These are phyloP conservation scores for Brachyptera putata DNA, from an alignment of 2,888 invertebrate genomes.

Conservation along the genomic window DNA sequence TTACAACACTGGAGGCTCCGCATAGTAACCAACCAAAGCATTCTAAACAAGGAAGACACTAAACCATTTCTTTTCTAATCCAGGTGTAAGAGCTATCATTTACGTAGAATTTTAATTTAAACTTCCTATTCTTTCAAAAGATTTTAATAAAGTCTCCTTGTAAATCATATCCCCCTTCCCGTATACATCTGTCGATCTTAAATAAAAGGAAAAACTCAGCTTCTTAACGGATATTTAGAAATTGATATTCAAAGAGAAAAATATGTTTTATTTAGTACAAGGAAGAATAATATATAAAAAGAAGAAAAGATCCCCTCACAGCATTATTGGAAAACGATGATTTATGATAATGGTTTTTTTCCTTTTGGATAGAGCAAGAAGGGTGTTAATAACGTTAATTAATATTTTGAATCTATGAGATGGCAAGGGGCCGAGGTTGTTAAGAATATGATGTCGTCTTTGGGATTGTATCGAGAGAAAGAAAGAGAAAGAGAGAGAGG, in stretches of 20 bases:
- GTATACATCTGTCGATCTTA: background rate
- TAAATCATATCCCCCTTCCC: constrained; percentile 4
- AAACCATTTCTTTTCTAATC: background rate
- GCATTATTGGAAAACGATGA: constrained; percentile 57
- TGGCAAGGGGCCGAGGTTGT: constrained; percentile 27
- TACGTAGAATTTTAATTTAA: background rate
- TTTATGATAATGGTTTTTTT: constrained; percentile 57
- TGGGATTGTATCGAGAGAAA: background rate
- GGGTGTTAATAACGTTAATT: constrained; percentile 59
- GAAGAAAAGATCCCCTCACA: constrained; percentile 38
- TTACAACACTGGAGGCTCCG: background rate
- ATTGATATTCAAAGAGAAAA: constrained; percentile 29
- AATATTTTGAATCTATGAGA: constrained; percentile 48
- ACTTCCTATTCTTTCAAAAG: background rate
- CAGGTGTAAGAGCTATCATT: background rate
- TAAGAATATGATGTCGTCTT: constrained; percentile 27
- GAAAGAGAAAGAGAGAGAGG: no score
- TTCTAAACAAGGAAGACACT: background rate
- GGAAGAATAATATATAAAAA: constrained; percentile 38
- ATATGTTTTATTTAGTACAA: constrained; percentile 28
- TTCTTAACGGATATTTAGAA: constrained; percentile 23
- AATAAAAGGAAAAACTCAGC: background rate
- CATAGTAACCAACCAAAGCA: background rate
- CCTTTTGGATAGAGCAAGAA: constrained; percentile 46
- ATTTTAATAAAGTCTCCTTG: constrained; percentile 16